A percentile compares a stretch with the other conserved stretches of the same genome.
Evolutionary conservation across 1,140 invertebrate species (phyloP).

Genomic region (Latrodectus geometricus): DNA sequence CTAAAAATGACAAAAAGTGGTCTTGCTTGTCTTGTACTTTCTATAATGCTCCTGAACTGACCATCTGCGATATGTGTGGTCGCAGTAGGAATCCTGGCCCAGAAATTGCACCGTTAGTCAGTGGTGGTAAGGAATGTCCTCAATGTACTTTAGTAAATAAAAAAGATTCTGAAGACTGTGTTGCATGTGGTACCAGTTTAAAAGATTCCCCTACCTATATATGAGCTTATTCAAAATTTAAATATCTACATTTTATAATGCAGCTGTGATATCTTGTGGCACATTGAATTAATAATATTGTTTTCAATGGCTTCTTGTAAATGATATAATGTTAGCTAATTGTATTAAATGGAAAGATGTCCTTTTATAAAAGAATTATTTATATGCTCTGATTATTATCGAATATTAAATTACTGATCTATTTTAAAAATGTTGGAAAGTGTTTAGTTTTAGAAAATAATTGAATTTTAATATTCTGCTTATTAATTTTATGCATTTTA

Average conservation of each 20-base stretch:
- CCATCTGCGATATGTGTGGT: constrained; percentile 83
- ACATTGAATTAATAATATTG: neutral
- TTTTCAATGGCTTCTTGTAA: constrained; percentile 2
- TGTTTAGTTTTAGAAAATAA: neutral
- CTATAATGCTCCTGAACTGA: constrained; percentile 73
- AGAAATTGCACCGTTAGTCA: constrained; percentile 76
- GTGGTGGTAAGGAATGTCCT: constrained; percentile 81
- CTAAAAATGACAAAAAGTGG: constrained; percentile 72
- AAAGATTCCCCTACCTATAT: constrained; percentile 84
- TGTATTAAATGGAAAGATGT: neutral
- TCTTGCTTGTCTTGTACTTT: constrained; percentile 80
- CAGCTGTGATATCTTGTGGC: constrained; percentile 61
- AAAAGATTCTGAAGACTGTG: constrained; percentile 76
- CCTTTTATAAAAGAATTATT: neutral
- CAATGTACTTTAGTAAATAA: constrained; percentile 80
- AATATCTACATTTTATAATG: constrained; percentile 5
- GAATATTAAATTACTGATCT: neutral
- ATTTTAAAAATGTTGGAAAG: neutral
- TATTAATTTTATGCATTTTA: neutral
- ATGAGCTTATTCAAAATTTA: constrained; percentile 70
- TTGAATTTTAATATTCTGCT: neutral
- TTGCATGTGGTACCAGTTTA: constrained; percentile 77
- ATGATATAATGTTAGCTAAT: neutral
- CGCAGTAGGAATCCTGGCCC: constrained; percentile 75
- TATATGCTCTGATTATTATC: neutral